These are phyloP conservation scores for Rhincodon typus DNA, from an alignment of 2,797 vertebrate species.

Conservation along the genomic window DNA sequence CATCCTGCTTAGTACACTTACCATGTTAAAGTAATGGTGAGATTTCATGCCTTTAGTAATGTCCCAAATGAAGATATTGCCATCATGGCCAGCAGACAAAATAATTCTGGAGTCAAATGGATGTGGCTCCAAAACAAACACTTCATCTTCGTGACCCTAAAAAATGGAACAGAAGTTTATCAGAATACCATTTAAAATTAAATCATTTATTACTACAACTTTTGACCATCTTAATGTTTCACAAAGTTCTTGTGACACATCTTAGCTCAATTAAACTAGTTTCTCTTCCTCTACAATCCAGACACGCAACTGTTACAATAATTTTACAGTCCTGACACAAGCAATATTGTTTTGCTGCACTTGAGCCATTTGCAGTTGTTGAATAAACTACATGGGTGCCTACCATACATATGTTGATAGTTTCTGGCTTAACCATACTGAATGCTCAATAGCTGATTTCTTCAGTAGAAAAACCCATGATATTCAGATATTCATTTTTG, in stretches of 20 bases:
- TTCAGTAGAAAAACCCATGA: not conserved
- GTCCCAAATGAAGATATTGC: conserved; percentile 96
- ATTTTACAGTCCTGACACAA: not conserved
- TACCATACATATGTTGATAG: not conserved
- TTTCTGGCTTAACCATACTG: not conserved
- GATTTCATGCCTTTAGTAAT: conserved; percentile 86
- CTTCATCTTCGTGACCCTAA: conserved; percentile 94
- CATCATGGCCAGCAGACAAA: conserved; percentile 90
- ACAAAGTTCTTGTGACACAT: not conserved
- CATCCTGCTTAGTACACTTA: conserved; percentile 48
- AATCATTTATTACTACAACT: not conserved
- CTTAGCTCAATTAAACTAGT: not conserved
- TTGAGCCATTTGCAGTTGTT: not conserved
- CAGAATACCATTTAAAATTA: not conserved
- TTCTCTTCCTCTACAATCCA: not conserved
- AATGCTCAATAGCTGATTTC: not conserved
- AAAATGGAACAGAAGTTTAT: not conserved
- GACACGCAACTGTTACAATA: not conserved
- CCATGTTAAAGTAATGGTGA: conserved; percentile 98
- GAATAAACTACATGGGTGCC: not conserved
- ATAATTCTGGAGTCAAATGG: conserved; percentile 91
- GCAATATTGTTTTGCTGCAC: not conserved
- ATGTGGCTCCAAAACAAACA: conserved; percentile 93
- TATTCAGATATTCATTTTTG: not conserved
- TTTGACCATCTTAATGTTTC: not conserved